Percentiles rank a stretch among this genome's conserved stretches.
These are phyloP conservation scores for Champsocephalus esox DNA, from an alignment of 2,797 vertebrate genomes.

Conservation along the genomic window DNA sequence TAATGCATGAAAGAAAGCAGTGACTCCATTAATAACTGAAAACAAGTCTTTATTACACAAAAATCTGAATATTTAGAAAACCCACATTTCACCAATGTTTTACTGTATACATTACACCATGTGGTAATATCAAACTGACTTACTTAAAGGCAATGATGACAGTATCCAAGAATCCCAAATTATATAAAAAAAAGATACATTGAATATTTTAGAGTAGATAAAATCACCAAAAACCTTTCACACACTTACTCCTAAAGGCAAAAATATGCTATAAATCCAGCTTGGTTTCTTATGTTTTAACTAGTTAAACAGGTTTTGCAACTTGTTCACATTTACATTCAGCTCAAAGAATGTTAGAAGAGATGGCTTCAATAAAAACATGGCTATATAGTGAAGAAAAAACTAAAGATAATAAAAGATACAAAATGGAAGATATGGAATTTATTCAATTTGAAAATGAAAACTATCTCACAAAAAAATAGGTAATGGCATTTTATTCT, in stretches of 20 bases:
- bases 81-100: no score
- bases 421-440: neutral
- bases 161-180: conserved; percentile 9
- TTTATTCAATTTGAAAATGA: no score
- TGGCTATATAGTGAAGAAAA: conserved; percentile 6
- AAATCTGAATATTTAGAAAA: neutral
- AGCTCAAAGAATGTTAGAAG: neutral
- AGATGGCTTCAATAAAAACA: neutral
- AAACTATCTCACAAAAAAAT: no score
- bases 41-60: neutral
- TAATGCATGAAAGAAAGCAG: neutral
- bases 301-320: conserved; percentile 10
- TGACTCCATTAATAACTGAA: neutral
- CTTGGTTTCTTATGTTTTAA: neutral
- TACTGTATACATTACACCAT: no score
- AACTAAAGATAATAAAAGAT: neutral
- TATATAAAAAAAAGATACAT: neutral
- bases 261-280: neutral
- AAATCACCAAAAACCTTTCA: neutral
- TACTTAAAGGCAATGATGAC: conserved; percentile 9
- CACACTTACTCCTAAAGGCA: neutral
- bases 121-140: neutral
- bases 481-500: no score
- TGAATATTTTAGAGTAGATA: neutral
- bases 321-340: neutral